Evolutionary conservation across 2,888 invertebrate genomes (phyloP).

Genomic region (Eugnorisma glareosa): DNA sequence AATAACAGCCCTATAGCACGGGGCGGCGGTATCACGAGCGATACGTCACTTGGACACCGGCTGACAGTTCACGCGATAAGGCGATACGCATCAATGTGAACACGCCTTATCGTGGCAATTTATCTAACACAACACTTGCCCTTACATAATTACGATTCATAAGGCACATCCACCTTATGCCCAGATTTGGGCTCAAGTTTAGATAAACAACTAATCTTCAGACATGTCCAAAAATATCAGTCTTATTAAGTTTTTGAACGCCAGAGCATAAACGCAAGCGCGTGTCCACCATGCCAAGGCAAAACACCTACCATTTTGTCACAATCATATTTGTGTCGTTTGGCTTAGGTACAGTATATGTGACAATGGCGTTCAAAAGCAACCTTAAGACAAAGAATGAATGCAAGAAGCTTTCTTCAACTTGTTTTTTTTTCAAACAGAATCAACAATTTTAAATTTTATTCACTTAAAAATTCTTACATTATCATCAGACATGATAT

Average conservation of each 20-base stretch:
- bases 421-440: neutral
- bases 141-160: neutral
- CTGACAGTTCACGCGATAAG: slow-evolving; percentile 64
- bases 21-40: slow-evolving; percentile 42
- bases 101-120: slow-evolving; percentile 71
- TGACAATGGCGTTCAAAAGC: no score
- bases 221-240: neutral
- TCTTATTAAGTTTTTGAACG: neutral
- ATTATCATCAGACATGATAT: neutral
- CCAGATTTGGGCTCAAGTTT: neutral
- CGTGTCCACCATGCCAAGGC: no score
- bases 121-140: slow-evolving; percentile 45
- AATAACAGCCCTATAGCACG: slow-evolving; percentile 40
- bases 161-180: neutral
- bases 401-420: neutral
- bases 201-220: neutral
- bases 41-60: slow-evolving; percentile 71
- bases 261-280: no score
- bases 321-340: no score
- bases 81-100: slow-evolving; percentile 72
- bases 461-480: neutral
- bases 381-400: neutral
- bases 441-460: neutral
- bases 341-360: no score
- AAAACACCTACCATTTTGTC: no score